Conservation (phyloP, 2,113 vertebrate genomes). For the Sylvietta virens region DNA sequence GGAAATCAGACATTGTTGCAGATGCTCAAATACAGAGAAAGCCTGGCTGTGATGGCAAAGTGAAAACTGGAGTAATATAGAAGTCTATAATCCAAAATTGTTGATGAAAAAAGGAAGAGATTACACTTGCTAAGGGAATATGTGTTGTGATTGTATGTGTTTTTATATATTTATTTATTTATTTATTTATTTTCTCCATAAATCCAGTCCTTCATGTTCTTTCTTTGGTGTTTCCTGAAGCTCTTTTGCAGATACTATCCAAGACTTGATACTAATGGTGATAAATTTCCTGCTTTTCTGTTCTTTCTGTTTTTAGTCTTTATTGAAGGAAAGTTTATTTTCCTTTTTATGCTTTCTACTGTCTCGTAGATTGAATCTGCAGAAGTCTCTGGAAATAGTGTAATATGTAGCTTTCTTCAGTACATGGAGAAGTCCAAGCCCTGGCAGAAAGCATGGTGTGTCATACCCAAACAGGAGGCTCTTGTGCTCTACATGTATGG, state of each 20-base stretch:
- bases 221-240: neutral
- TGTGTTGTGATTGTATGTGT: neutral
- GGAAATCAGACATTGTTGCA: neutral
- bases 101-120: neutral
- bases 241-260: neutral
- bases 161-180: neutral
- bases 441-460: slow-evolving; percentile 96
- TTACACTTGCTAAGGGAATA: neutral
- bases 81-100: neutral
- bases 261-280: neutral
- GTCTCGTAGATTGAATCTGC: slow-evolving; percentile 88
- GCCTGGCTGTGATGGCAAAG: neutral
- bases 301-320: neutral
- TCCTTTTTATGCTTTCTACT: neutral
- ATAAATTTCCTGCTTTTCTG: neutral
- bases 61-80: neutral
- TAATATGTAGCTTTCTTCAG: slow-evolving; percentile 94
- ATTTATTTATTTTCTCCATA: neutral
- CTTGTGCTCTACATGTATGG: slow-evolving; percentile 95
- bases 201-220: neutral
- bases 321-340: neutral
- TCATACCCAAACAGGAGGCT: slow-evolving; percentile 93
- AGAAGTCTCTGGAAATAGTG: slow-evolving; percentile 90
- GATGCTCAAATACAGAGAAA: neutral
- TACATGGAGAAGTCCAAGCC: slow-evolving; percentile 94